A percentile compares a stretch with the other conserved stretches of the same genome.
phyloP scores from a whole-genome alignment of 2,888 invertebrate genomes.

The Metallyticus violacea region DNA sequence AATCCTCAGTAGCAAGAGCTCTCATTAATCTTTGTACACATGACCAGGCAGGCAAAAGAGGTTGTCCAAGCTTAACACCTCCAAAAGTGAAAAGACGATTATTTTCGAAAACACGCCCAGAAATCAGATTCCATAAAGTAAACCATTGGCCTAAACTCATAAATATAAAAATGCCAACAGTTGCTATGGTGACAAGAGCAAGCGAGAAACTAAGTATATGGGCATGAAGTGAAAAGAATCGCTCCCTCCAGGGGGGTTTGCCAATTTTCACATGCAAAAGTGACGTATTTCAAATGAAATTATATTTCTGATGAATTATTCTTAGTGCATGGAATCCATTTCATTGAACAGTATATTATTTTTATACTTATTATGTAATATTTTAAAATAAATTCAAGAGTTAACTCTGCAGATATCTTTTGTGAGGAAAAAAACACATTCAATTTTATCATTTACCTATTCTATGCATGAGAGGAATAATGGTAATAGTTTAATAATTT shows the following conservation, averaged over 20 bases:
- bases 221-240: conserved; percentile 2
- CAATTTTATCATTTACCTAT: no score
- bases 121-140: conserved; percentile 3
- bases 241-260: conserved; percentile 7
- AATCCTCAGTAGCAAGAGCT: not conserved
- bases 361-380: no score
- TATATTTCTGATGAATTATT: no score
- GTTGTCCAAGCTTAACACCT: not conserved
- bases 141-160: conserved; percentile 10
- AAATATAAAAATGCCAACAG: not conserved
- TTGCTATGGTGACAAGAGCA: not conserved
- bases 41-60: not conserved
- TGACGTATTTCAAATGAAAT: no score
- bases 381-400: no score
- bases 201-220: conserved; percentile 6
- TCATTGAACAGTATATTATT: no score
- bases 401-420: no score
- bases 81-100: not conserved
- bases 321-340: no score
- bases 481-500: no score
- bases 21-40: not conserved
- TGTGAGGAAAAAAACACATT: no score
- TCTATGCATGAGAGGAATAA: no score
- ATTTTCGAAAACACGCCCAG: not conserved
- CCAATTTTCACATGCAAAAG: not conserved